phyloP scores from a whole-genome alignment of 1,140 invertebrate genomes.

The Berghia stephanieae region DNA sequence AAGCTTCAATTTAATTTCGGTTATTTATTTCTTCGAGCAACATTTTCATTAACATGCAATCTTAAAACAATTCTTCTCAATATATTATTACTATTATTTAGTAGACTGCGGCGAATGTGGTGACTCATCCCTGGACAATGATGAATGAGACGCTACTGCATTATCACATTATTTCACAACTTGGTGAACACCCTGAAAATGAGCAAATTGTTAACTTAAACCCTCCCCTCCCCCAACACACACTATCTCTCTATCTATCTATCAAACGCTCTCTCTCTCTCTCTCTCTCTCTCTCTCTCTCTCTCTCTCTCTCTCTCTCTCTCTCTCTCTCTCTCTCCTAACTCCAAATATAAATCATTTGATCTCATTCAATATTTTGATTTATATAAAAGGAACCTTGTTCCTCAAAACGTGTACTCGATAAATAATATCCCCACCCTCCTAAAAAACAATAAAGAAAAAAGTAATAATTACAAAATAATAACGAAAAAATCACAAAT shows the following conservation, averaged over 20 bases:
- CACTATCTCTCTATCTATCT: neutral
- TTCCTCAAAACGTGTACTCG: neutral
- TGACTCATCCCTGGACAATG: neutral
- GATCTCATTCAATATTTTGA: neutral
- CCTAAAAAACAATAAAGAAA: neutral
- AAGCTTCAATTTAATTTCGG: too few relatives aligned
- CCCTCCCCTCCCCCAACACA: too few relatives aligned
- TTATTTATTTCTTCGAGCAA: too few relatives aligned
- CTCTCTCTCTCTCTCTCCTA: neutral
- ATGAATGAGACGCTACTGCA: neutral
- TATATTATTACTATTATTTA: neutral
- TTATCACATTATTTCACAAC: too few relatives aligned
- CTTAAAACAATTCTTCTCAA: too few relatives aligned
- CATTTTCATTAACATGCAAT: too few relatives aligned
- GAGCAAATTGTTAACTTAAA: too few relatives aligned
- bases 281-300: conserved; percentile 16
- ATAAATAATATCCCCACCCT: neutral
- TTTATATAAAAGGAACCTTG: neutral
- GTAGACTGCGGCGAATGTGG: neutral
- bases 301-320: neutral
- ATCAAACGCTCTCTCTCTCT: neutral
- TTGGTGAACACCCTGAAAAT: too few relatives aligned
- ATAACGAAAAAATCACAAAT: neutral
- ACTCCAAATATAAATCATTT: too few relatives aligned
- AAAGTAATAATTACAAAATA: neutral